These are phyloP conservation scores for Trematomus loennbergii DNA, from an alignment of 2,113 vertebrate genomes.

Conservation along the genomic window DNA sequence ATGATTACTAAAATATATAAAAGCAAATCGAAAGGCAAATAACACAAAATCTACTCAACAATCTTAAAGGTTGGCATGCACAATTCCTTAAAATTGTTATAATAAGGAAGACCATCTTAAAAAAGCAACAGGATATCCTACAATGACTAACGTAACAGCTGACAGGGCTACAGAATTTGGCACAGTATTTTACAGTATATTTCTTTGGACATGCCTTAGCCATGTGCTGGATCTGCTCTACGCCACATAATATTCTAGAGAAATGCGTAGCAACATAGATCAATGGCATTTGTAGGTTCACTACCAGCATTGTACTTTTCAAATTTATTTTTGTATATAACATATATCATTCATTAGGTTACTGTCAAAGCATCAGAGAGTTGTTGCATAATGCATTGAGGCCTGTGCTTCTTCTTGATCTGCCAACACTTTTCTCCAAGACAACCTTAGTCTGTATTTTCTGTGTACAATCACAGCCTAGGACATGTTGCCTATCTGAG, in stretches of 20 bases:
- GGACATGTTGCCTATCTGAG: constrained; percentile 30
- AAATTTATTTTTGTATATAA: not conserved
- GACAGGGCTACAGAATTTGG: not conserved
- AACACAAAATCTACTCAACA: not conserved
- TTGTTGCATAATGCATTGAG: not conserved
- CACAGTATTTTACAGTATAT: not conserved
- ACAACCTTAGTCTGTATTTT: not conserved
- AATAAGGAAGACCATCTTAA: not conserved
- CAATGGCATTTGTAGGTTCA: not conserved
- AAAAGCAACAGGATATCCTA: too few relatives aligned
- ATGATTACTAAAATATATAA: not conserved
- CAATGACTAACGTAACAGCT: too few relatives aligned
- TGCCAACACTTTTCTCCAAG: not conserved
- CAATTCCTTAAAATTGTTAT: not conserved
- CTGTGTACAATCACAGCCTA: constrained; percentile 15
- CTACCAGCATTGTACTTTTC: not conserved
- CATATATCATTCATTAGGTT: not conserved
- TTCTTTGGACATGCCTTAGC: not conserved
- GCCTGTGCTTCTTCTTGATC: not conserved
- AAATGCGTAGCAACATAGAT: not conserved
- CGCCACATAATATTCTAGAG: not conserved
- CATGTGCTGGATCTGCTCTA: not conserved
- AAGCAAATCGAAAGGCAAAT: too few relatives aligned
- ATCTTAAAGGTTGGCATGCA: not conserved
- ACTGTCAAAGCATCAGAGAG: not conserved